These are phyloP conservation scores for Clarias fuscus DNA, from an alignment of 2,797 vertebrate species.

Conservation along the genomic window DNA sequence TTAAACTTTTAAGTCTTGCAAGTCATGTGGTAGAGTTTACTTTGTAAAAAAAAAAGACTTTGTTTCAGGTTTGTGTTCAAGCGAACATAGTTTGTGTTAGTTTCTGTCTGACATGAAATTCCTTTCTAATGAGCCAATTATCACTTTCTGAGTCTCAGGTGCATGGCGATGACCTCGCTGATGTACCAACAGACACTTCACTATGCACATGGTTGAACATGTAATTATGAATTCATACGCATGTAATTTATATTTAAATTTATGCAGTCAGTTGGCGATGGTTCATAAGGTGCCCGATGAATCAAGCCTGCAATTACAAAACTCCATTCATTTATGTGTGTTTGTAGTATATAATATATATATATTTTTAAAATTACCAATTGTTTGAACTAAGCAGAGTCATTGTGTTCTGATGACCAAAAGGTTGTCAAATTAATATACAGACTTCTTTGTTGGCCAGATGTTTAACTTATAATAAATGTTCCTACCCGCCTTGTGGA, in stretches of 20 bases:
- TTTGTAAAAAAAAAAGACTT: neutral
- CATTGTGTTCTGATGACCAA: neutral
- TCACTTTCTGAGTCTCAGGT: neutral
- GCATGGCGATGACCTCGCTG: neutral
- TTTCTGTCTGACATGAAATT: neutral
- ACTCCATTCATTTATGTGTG: neutral
- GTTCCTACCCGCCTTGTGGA: neutral
- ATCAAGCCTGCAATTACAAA: neutral
- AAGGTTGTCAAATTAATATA: neutral
- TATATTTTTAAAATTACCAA: too few species aligned
- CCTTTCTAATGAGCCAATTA: neutral
- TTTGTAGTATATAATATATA: too few species aligned
- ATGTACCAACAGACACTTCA: neutral
- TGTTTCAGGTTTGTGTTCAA: neutral
- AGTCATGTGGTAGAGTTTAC: neutral
- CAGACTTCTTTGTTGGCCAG: neutral
- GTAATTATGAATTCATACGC: neutral
- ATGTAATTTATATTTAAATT: constrained; percentile 7
- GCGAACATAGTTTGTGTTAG: neutral
- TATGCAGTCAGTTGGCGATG: neutral
- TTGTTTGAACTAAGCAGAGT: neutral
- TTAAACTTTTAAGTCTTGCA: neutral
- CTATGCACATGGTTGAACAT: neutral
- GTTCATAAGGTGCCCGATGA: neutral
- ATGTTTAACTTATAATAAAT: neutral